Evolutionary conservation across 2,113 vertebrate species (phyloP).

Genomic region (Corythornis vintsioides): DNA sequence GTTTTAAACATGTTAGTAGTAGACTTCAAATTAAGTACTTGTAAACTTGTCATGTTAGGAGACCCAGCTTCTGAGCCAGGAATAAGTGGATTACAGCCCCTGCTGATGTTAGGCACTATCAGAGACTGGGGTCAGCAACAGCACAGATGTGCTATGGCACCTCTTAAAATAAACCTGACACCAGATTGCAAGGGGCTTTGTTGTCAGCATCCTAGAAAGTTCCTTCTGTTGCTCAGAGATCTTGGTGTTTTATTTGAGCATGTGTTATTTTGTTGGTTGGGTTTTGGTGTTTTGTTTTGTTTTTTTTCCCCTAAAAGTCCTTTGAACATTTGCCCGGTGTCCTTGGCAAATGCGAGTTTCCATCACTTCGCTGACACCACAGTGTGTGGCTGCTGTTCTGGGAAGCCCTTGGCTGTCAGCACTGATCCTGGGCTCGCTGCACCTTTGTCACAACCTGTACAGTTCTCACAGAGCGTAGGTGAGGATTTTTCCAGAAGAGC

Average conservation of each 20-base stretch:
- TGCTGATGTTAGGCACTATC: not conserved
- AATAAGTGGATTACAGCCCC: not conserved
- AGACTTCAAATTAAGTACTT: not conserved
- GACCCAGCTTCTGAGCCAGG: not conserved
- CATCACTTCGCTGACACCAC: not conserved
- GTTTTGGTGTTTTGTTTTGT: not conserved
- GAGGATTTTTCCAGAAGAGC: not conserved
- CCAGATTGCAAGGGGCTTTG: constrained; percentile 44
- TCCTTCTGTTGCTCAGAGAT: constrained; percentile 32
- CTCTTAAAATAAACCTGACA: constrained; percentile 38
- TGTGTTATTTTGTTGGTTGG: not conserved
- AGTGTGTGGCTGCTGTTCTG: not conserved
- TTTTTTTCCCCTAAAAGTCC: not conserved
- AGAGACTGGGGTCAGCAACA: constrained; percentile 3
- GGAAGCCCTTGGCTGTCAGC: not conserved
- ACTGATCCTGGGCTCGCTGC: not conserved
- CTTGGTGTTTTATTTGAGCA: constrained; percentile 15
- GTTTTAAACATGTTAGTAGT: not conserved
- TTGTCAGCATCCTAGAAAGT: constrained; percentile 39
- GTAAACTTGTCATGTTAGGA: not conserved
- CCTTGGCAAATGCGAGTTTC: not conserved
- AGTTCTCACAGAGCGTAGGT: not conserved
- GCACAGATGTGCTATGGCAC: not conserved
- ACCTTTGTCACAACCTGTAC: not conserved
- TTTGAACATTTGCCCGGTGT: constrained; percentile 8